Evolutionary conservation across 2,113 vertebrate genomes (phyloP).

Genomic region (Centrocercus urophasianus): DNA sequence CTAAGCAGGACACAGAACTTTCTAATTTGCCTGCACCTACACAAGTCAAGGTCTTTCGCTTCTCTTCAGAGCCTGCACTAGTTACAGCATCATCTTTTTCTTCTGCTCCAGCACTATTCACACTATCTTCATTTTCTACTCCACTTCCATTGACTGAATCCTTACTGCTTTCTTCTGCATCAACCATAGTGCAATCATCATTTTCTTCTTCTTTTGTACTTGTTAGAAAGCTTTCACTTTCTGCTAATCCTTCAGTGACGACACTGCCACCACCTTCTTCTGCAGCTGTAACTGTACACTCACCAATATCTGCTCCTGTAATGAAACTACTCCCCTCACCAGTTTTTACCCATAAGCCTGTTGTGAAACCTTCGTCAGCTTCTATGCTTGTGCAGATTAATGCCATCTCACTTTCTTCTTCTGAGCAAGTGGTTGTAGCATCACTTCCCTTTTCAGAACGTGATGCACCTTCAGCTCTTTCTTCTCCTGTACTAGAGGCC

Average conservation of each 20-base stretch:
- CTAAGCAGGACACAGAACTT: constrained; percentile 47
- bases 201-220: constrained; percentile 78
- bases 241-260: constrained; percentile 78
- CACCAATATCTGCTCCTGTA: constrained; percentile 37
- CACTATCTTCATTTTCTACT: neutral
- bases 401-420: neutral
- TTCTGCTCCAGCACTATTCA: constrained; percentile 74
- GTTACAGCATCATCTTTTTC: constrained; percentile 85
- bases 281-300: constrained; percentile 75
- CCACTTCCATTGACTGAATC: neutral
- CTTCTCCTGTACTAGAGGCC: constrained; percentile 75
- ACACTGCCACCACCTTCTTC: constrained; percentile 72
- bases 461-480: neutral
- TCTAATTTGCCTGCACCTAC: constrained; percentile 29
- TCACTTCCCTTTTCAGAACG: constrained; percentile 41
- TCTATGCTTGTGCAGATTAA: constrained; percentile 79
- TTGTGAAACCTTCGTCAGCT: constrained; percentile 77
- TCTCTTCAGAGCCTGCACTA: constrained; percentile 81
- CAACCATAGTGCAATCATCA: constrained; percentile 49
- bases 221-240: constrained; percentile 75
- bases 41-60: constrained; percentile 48
- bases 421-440: constrained; percentile 74
- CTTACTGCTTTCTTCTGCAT: constrained; percentile 57
- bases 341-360: neutral
- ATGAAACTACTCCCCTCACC: neutral